A percentile compares a stretch with the other conserved stretches of the same genome.
Conservation (phyloP, 2,113 vertebrate genomes). For the rabbit (Oryctolagus cuniculus) region DNA sequence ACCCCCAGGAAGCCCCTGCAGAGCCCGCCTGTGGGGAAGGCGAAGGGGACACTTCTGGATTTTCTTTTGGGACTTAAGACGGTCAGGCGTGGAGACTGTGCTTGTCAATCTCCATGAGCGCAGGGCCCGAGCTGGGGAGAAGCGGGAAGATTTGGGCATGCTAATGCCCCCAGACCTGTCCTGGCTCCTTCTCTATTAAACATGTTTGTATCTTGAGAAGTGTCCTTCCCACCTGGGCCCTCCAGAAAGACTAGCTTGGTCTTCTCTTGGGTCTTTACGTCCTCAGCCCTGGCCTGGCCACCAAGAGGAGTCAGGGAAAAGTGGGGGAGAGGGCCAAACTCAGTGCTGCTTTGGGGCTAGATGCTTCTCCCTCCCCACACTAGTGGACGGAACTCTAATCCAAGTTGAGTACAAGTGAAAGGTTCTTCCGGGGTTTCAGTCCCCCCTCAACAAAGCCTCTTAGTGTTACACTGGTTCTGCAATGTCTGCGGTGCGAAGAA, state of each 20-base stretch:
- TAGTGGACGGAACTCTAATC: conserved; percentile 77
- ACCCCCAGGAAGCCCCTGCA: conserved; percentile 69
- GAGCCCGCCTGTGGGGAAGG: conserved; percentile 59
- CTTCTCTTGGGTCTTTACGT: conserved; percentile 72
- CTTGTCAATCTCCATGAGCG: conserved; percentile 59
- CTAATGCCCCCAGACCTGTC: conserved; percentile 4
- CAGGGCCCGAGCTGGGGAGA: conserved; percentile 42
- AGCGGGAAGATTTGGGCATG: conserved; percentile 51
- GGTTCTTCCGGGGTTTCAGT: conserved; percentile 73
- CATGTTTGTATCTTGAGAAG: conserved; percentile 80
- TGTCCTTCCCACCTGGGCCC: conserved; percentile 79
- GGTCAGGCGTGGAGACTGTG: conserved; percentile 63
- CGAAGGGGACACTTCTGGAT: conserved; percentile 57
- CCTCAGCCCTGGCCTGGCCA: conserved; percentile 45
- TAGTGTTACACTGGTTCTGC: conserved; percentile 89
- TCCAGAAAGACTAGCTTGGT: conserved; percentile 77
- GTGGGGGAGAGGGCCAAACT: conserved; percentile 22
- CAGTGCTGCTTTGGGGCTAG: conserved; percentile 84
- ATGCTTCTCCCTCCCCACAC: conserved; percentile 76
- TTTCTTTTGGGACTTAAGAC: conserved; percentile 65
- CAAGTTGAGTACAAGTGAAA: conserved; percentile 86
- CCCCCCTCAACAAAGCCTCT: conserved; percentile 58
- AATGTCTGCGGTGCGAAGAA: conserved; percentile 82
- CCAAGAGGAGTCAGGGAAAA: conserved; percentile 23
- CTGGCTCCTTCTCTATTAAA: conserved; percentile 71